These are phyloP conservation scores for Nyctibius grandis DNA, from an alignment of 2,797 vertebrate species.

Conservation along the genomic window DNA sequence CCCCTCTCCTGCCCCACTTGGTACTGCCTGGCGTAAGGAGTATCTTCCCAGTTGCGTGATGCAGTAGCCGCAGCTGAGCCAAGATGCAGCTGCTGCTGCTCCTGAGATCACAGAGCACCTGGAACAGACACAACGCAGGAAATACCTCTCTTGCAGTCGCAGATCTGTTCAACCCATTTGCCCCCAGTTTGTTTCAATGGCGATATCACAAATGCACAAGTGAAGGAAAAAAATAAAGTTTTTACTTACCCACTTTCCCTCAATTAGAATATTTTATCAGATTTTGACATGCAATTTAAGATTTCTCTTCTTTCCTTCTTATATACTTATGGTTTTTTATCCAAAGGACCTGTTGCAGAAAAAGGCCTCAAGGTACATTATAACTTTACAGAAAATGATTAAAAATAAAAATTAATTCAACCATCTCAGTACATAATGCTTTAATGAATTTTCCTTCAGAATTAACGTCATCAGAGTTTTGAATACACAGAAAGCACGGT, in stretches of 20 bases:
- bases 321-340: not conserved
- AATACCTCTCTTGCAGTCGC: not conserved
- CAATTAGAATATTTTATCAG: not conserved
- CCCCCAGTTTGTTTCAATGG: not conserved
- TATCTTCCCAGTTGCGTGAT: accelerated
- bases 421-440: not conserved
- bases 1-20: not conserved
- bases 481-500: not conserved
- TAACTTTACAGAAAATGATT: not conserved
- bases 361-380: not conserved
- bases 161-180: not conserved
- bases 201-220: not conserved
- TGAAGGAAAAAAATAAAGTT: not conserved
- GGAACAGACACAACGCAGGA: accelerated
- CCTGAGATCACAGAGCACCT: not conserved
- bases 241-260: slow-evolving; percentile 66
- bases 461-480: not conserved
- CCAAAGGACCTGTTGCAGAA: slow-evolving; percentile 19
- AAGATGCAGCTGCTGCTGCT: not conserved
- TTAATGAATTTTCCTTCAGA: slow-evolving; percentile 34
- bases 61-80: not conserved
- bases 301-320: not conserved
- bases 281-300: not conserved
- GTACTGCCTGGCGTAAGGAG: not conserved
- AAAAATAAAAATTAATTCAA: slow-evolving; percentile 30